Evolutionary conservation across 1,140 invertebrate genomes (phyloP), one percentile per base, ranked within the genome.

Genomic region (Babylonia areolata): DNA sequence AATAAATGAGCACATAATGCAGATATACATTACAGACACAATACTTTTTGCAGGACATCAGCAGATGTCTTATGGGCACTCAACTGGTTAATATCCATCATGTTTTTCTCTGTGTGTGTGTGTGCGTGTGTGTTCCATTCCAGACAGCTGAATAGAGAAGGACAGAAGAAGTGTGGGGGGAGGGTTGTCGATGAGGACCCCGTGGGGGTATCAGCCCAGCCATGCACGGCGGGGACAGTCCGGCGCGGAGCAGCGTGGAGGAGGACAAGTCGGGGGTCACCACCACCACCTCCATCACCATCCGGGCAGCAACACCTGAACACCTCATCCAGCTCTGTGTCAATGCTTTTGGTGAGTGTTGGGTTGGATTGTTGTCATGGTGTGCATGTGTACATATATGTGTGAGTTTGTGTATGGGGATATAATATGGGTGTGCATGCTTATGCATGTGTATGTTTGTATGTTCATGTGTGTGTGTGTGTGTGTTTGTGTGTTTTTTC

Each of bases 321-420:
- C 90, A 92, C 85, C 91, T 95, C 28, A 91, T 94, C 33, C 91
- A 94, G 80, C 87, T 94, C 37, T 91, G 92, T 89, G 90, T 94
- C 39, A 92, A 94, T 46, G 92, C 92, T 40, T 94, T 95, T 89
- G 90, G 94, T 95, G 90, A 92, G 92, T 81, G 31, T 20, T 81
- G 46, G 46, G 46, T 51, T 51, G 46, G 6, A 11, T 51, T 51
- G 20, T 51, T 51, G 20, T 51, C 46, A 51, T n/a, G n/a, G n/a
- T n/a, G n/a, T n/a, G n/a, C n/a, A n/a, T n/a, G n/a, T n/a, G n/a
- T n/a, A n/a, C n/a, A 23, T 77, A 31, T 35, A 6, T 20, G 33
- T 33, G 23, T 23, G 15, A 11, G 33, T 77, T 12, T 77, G 75
- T 77, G 9, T 77, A 33, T 77, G 46, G 9, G 9, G n/a, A n/a